phyloP scores from a whole-genome alignment of 1,140 invertebrate genomes.

The Metaphire vulgaris region DNA sequence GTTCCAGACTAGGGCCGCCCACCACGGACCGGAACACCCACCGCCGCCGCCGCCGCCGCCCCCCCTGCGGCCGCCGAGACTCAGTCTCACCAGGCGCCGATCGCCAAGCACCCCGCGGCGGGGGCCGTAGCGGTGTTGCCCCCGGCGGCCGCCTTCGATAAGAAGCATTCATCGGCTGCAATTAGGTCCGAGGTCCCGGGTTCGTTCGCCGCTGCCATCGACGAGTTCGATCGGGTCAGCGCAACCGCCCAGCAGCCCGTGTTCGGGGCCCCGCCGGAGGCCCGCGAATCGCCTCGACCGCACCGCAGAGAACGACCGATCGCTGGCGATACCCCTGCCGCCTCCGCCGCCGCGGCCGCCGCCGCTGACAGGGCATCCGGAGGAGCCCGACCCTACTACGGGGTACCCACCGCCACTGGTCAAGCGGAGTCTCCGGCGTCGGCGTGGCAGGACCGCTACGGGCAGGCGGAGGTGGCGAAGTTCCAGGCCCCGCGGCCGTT shows the following conservation, averaged over 20 bases:
- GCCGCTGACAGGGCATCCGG: neutral
- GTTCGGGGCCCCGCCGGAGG: neutral
- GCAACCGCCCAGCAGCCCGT: neutral
- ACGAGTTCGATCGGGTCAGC: neutral
- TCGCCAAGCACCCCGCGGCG: neutral
- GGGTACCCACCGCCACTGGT: neutral
- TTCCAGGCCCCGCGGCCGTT: constrained; percentile 8
- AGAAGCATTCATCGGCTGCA: neutral
- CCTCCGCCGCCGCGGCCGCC: neutral
- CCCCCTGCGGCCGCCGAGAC: neutral
- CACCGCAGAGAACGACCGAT: neutral
- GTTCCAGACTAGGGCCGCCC: neutral
- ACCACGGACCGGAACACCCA: constrained; percentile 28
- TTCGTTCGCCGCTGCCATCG: neutral
- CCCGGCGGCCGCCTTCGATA: neutral
- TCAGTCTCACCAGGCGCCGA: neutral
- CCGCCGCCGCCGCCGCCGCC: neutral
- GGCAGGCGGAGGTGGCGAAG: constrained; percentile 4
- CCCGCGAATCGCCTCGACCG: neutral
- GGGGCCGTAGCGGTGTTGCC: neutral
- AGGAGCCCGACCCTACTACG: neutral
- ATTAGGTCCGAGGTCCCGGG: neutral
- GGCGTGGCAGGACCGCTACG: constrained; percentile 16
- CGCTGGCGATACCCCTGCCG: neutral
- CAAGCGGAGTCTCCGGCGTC: neutral